Base-by-base conservation (phyloP, 2,113 vertebrate species). In the Lutjanus erythropterus region DNA sequence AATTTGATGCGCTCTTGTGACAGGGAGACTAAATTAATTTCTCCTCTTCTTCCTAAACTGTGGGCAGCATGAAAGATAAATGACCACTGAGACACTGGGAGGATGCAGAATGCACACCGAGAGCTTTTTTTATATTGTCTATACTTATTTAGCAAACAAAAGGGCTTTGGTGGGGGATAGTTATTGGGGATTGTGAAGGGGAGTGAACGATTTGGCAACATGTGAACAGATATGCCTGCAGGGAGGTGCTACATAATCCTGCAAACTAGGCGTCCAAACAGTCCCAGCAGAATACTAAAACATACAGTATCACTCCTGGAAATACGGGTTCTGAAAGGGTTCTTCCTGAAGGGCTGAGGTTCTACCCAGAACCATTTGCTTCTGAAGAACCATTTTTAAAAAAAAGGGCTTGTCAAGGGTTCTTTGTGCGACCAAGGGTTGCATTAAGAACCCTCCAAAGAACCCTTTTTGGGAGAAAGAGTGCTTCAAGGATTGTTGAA, bases 91-190 rank as follows among this genome's bases (percentile, higher is more conserved):
- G 86, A 82, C 83, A 52, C 64, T 59, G 49, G n/a, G 47, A 52
- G 59, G 64, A 12, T n/a, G n/a, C n/a, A n/a, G n/a, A n/a, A 71
- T 52, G 58, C 27, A 58, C 27, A 62, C 41, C 6, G 16, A 56
- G 15, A 19, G 56, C 29, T 42, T 72, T 59, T 35, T 70, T 9
- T 53, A 46, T 71, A 65, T 83, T 89, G 33, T 81, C 39, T 83
- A 50, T 46, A 80, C 33, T 78, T 84, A 66, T 85, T 90, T 86
- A 83, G 85, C 73, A 86, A 87, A 81, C 86, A 84, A 86, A 86
- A 65, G n/a, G 27, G 42, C 35, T 35, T 14, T 4, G 4, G 39
- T 25, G 66, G 55, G 41, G 61, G 29, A n/a, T 52, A 23, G 44
- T 27, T 59, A 31, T 18, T 21, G 25, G 46, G 23, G 49, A 35